Percentiles rank a stretch among this genome's conserved stretches.
phyloP scores from a whole-genome alignment of 2,888 invertebrate genomes.

The Pherbina coryleti region DNA sequence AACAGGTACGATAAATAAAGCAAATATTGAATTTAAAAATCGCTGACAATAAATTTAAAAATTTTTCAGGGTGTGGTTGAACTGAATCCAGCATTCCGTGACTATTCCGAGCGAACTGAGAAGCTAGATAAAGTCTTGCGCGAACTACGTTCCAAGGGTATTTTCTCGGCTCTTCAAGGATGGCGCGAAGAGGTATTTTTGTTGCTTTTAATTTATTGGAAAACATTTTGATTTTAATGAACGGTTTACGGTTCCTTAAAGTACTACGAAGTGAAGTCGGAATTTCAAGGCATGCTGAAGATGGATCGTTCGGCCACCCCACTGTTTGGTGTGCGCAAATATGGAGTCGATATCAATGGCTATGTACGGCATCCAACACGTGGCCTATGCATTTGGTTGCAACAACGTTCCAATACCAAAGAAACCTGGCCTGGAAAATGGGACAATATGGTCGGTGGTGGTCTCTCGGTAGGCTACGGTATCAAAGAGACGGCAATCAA shows the following conservation, averaged over 20 bases:
- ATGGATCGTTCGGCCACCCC: conserved; percentile 96
- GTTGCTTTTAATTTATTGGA: not conserved
- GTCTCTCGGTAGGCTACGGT: conserved; percentile 88
- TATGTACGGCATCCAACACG: conserved; percentile 87
- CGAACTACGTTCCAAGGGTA: conserved; percentile 80
- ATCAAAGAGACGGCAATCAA: conserved; percentile 91
- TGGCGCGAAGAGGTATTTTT: conserved; percentile 90
- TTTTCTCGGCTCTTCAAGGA: conserved; percentile 85
- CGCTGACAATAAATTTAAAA: conserved; percentile 8
- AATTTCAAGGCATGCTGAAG: conserved; percentile 74
- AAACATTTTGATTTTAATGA: not conserved
- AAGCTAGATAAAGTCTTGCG: conserved; percentile 84
- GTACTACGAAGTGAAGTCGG: conserved; percentile 90
- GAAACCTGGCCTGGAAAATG: conserved; percentile 96
- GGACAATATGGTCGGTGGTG: conserved; percentile 97
- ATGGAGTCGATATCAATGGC: conserved; percentile 95
- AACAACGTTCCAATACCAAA: conserved; percentile 90
- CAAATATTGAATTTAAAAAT: not conserved
- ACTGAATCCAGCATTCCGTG: conserved; percentile 88
- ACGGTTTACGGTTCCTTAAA: conserved; percentile 64
- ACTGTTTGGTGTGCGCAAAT: conserved; percentile 93
- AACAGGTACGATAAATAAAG: conserved; percentile 58
- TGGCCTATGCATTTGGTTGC: conserved; percentile 90
- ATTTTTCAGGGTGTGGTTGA: conserved; percentile 82
- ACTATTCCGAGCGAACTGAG: conserved; percentile 84